Evolutionary conservation across 2,888 invertebrate genomes (phyloP), one percentile per base, ranked within the genome.

Genomic region (Endomychus coccineus): DNA sequence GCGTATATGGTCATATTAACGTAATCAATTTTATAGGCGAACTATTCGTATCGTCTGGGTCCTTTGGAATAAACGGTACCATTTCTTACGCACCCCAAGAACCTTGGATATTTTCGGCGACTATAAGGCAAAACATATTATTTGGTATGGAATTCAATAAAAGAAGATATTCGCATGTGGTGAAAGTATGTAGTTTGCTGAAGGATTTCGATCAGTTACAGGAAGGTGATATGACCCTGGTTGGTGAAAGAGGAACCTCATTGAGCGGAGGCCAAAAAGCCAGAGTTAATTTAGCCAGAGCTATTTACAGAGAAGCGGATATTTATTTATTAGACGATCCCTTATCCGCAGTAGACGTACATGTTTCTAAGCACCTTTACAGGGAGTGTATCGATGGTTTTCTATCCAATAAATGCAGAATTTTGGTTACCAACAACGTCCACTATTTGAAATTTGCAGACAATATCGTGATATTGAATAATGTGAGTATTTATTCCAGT

Each of bases 261-360:
- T 67, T 87, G 23, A 83, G 82, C 50, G 86, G 85, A 0, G 85
- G 83, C 1, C 91, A 91, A 60, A 79, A 85, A 41, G 90, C 90
- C 0, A 74, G 92, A 43, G 82, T 94, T 36, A 86, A 85, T 34
- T 71, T 92, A 29, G 88, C 87, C 0, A 75, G 91, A 44, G 81
- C 88, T 0, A 78, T 89, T 2, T 90, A 89, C 64, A 77, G 81
- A 19, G 77, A 87, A 40, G 79, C 85, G 0, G 85, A 88, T 45
- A 79, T 90, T 43, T 90, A 88, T 56, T 64, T 91, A 7, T 67
- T 92, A 33, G 91, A 91, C 61, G 91, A 91, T 67, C 90, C 91
- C 0, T 68, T 91, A 12, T 82, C 87, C 43, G 90, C 91, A 0
- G 90, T 91, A 6, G 91, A 91, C 66, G 76, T 88, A 0, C 83